phyloP scores from a whole-genome alignment of 2,888 invertebrate species.

The Smittia sp. region DNA sequence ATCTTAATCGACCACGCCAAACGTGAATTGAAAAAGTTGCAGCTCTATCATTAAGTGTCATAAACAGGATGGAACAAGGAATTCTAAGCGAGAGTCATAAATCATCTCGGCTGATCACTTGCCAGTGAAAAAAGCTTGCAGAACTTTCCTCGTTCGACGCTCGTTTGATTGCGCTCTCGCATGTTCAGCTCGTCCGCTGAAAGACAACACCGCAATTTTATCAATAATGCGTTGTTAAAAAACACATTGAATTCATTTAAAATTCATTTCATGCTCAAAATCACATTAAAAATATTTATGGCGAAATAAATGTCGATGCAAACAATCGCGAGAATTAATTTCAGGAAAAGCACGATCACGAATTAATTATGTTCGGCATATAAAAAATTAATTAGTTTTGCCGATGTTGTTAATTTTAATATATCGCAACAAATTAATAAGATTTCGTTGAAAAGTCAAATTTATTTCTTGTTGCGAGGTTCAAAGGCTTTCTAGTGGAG shows the following conservation, averaged over 20 bases:
- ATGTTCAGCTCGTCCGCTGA: not conserved
- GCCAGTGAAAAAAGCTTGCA: not conserved
- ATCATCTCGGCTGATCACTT: not conserved
- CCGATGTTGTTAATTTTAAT: not conserved
- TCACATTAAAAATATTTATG: constrained; percentile 25
- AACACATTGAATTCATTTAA: not conserved
- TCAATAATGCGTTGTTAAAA: not conserved
- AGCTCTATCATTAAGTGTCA: not conserved
- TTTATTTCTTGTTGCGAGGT: no score
- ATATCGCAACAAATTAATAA: no score
- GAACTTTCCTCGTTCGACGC: not conserved
- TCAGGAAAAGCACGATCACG: not conserved
- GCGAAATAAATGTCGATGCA: not conserved
- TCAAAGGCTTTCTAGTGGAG: no score
- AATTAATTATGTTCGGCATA: constrained; percentile 27
- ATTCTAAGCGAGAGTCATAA: not conserved
- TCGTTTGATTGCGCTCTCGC: not conserved
- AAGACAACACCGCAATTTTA: not conserved
- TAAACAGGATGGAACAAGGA: no score
- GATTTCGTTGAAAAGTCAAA: no score
- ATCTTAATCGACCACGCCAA: no score
- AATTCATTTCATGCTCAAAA: not conserved
- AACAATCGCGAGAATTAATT: not conserved
- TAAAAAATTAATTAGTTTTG: constrained; percentile 29
- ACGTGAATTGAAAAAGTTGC: not conserved